phyloP scores from a whole-genome alignment of 2,113 vertebrate species.

The Athene noctua region DNA sequence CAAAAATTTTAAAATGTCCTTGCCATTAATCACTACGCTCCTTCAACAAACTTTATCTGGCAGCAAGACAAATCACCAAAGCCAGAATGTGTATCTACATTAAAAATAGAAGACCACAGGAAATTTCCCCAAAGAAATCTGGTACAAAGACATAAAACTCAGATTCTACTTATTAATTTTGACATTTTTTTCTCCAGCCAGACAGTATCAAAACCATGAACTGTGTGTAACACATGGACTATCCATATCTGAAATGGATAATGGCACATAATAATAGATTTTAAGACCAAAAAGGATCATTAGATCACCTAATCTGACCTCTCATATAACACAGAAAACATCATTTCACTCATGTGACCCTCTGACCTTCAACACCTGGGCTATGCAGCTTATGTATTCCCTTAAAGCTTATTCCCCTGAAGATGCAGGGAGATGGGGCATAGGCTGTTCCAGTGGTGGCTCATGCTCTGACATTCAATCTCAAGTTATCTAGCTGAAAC shows the following conservation, averaged over 20 bases:
- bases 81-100: background rate
- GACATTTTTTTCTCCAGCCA: background rate
- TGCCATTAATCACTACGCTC: background rate
- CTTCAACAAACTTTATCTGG: conserved; percentile 22
- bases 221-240: background rate
- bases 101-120: conserved; percentile 20
- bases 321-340: background rate
- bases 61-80: conserved; percentile 16
- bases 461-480: background rate
- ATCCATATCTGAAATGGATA: background rate
- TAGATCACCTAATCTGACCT: background rate
- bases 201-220: background rate
- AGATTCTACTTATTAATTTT: background rate
- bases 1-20: conserved; percentile 4
- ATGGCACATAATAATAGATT: background rate
- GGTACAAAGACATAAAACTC: background rate
- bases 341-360: background rate
- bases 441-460: background rate
- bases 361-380: background rate
- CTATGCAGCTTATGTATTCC: background rate
- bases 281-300: background rate
- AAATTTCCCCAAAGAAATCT: conserved; percentile 29
- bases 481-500: background rate
- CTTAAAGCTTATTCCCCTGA: background rate
- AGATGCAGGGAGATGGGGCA: fast-evolving